Evolutionary conservation across 2,797 vertebrate species (phyloP).

Genomic region (Manis javanica): DNA sequence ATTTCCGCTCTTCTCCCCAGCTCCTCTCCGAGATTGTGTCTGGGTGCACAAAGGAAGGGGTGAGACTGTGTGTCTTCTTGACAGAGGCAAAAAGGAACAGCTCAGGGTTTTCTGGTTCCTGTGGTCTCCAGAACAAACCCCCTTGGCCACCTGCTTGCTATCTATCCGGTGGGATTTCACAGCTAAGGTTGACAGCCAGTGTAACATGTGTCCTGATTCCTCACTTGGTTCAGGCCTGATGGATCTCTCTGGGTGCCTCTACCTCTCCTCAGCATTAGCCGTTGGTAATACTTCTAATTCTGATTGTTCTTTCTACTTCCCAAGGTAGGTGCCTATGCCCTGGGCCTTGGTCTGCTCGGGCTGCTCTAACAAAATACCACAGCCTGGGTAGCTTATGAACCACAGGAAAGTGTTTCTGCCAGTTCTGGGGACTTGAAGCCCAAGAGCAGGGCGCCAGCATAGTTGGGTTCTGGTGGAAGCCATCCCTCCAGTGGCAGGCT

Average conservation of each 20-base stretch:
- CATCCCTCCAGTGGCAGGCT: not conserved
- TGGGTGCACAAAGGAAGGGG: not conserved
- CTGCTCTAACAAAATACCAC: not conserved
- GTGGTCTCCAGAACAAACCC: not conserved
- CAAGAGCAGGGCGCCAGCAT: not conserved
- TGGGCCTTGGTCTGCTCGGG: not conserved
- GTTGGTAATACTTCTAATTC: not conserved
- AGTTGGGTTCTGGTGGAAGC: not conserved
- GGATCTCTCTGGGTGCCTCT: not conserved
- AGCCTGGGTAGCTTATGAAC: not conserved
- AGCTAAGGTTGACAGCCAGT: not conserved
- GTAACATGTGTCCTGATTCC: not conserved
- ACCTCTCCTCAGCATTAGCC: not conserved
- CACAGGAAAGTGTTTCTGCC: not conserved
- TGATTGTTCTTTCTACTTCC: not conserved
- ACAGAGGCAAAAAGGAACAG: not conserved
- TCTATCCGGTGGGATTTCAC: not conserved
- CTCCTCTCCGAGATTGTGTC: not conserved
- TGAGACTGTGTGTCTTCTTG: not conserved
- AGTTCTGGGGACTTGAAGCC: not conserved
- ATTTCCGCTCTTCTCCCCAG: not conserved
- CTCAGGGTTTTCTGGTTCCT: not conserved
- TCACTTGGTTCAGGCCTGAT: not conserved
- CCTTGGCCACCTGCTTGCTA: not conserved
- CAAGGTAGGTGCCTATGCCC: not conserved